A percentile compares a stretch with the other conserved stretches of the same genome.
Conservation (phyloP, 2,888 invertebrate genomes). For the Zelleria hepariella region DNA sequence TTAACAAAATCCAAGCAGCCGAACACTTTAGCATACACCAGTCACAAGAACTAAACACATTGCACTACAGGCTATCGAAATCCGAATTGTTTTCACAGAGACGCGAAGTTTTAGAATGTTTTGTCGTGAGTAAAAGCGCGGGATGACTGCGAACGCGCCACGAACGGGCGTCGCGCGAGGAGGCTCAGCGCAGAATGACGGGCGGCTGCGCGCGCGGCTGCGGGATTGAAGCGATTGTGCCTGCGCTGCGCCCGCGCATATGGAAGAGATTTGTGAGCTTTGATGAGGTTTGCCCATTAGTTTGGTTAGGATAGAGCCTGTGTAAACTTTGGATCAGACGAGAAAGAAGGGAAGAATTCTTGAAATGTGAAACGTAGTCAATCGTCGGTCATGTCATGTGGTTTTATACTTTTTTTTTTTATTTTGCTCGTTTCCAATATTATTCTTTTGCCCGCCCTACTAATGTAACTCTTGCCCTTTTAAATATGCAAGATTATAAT, state of each 20-base stretch:
- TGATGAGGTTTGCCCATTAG: background rate
- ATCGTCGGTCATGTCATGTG: no score
- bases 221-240: slow-evolving; percentile 1
- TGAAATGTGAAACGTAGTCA: no score
- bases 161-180: slow-evolving; percentile 54
- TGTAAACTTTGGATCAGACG: background rate
- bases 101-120: slow-evolving; percentile 10
- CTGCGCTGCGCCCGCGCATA: background rate
- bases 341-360: background rate
- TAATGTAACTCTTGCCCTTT: no score
- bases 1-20: slow-evolving; percentile 14
- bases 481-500: no score
- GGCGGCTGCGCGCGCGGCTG: background rate
- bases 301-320: background rate
- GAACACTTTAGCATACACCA: slow-evolving; percentile 11
- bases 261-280: background rate
- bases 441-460: no score
- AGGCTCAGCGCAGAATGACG: slow-evolving; percentile 59
- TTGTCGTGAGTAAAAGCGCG: slow-evolving; percentile 36
- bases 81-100: slow-evolving; percentile 35
- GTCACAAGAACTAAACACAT: slow-evolving; percentile 29
- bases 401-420: no score
- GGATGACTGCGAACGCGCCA: slow-evolving; percentile 52
- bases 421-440: no score
- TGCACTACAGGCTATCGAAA: slow-evolving; percentile 36